These are phyloP conservation scores for Orthosia incerta DNA, from an alignment of 2,888 invertebrate genomes.

Conservation along the genomic window DNA sequence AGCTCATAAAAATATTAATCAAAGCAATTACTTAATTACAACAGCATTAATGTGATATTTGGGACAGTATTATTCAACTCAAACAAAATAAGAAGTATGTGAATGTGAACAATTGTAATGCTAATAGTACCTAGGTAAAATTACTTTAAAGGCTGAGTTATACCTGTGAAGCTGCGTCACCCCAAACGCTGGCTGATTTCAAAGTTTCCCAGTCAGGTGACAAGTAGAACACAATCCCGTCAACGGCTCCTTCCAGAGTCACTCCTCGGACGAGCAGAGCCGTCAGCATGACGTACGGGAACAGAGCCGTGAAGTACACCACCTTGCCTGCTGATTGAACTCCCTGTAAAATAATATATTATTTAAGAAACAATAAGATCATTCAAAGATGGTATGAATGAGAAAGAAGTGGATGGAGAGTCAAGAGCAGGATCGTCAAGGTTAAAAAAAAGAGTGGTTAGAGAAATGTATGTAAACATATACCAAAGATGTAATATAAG, in stretches of 20 bases:
- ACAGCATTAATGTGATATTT: too few relatives aligned
- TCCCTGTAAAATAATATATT: slow-evolving; percentile 84
- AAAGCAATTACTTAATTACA: too few relatives aligned
- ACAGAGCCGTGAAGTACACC: slow-evolving; percentile 93
- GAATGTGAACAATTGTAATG: not conserved
- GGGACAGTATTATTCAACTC: too few relatives aligned
- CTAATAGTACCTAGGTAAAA: not conserved
- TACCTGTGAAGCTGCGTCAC: slow-evolving; percentile 94
- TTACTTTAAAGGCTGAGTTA: too few relatives aligned
- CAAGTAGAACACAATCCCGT: slow-evolving; percentile 94
- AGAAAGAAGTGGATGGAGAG: too few relatives aligned
- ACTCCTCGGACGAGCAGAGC: slow-evolving; percentile 92
- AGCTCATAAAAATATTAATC: too few relatives aligned
- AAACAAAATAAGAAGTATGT: too few relatives aligned
- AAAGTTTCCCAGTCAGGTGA: slow-evolving; percentile 93
- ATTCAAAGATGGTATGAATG: not conserved
- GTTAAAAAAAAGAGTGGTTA: too few relatives aligned
- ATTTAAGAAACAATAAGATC: not conserved
- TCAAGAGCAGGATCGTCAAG: too few relatives aligned
- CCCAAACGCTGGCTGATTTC: slow-evolving; percentile 93
- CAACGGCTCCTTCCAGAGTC: slow-evolving; percentile 92
- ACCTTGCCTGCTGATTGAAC: slow-evolving; percentile 98
- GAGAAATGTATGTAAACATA: too few relatives aligned
- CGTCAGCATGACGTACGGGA: slow-evolving; percentile 93
- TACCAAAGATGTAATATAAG: too few relatives aligned